Evolutionary conservation across 2,113 vertebrate species (phyloP).

Genomic region (Probosciger aterrimus): DNA sequence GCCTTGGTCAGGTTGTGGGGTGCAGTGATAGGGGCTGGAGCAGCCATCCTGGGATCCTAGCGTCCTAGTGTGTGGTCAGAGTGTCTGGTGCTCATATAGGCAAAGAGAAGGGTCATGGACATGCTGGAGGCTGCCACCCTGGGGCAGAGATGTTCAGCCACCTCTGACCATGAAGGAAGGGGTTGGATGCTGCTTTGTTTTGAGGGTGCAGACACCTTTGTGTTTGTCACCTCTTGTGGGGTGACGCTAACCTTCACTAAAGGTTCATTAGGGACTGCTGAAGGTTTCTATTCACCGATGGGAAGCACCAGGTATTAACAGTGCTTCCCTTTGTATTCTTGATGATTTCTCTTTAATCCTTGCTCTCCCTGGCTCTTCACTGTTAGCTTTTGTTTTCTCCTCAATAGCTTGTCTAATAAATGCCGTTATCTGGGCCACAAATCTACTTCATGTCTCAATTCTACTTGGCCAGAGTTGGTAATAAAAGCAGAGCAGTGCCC

Average conservation of each 20-base stretch:
- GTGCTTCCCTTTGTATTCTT: conserved; percentile 42
- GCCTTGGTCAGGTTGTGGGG: not conserved
- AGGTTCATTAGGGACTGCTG: not conserved
- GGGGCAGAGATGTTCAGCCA: not conserved
- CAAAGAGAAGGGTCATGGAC: not conserved
- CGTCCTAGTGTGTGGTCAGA: not conserved
- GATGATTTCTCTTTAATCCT: conserved; percentile 34
- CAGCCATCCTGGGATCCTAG: not conserved
- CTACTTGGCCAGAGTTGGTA: conserved; percentile 28
- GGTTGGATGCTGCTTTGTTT: not conserved
- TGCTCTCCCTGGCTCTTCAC: conserved; percentile 31
- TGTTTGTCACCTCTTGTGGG: not conserved
- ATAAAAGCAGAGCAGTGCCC: conserved; percentile 30
- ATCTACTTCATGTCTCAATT: conserved; percentile 71
- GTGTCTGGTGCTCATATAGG: not conserved
- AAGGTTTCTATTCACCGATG: conserved; percentile 13
- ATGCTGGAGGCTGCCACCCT: not conserved
- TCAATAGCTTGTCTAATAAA: conserved; percentile 73
- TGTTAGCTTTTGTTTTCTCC: conserved; percentile 68
- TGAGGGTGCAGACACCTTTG: not conserved
- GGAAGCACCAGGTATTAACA: conserved; percentile 50
- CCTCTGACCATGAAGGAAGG: not conserved
- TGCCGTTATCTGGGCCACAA: conserved; percentile 63
- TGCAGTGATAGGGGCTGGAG: not conserved
- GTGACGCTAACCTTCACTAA: not conserved